Evolutionary conservation across 2,888 invertebrate species (phyloP), one percentile per base, ranked within the genome.

Genomic region (Fragum whitleyi): DNA sequence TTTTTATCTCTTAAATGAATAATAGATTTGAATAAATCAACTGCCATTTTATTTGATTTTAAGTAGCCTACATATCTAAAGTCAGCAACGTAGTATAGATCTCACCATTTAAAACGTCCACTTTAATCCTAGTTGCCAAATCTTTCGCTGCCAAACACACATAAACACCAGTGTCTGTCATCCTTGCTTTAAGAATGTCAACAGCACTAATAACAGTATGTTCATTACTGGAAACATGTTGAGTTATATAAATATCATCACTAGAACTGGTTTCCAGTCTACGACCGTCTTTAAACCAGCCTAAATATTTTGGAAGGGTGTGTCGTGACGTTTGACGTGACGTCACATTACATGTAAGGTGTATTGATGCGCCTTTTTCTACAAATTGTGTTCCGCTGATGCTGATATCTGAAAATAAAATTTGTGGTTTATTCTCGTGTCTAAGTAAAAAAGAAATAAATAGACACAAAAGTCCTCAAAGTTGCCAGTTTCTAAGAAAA

Each of bases 241-340:
- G 82, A n/a, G 83, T 76, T 19, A 87, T 85, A 21, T 73, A 42
- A 11, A 82, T 72, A 62, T 81, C 72, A 1, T 59, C 68, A 14
- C 77, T 26, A 23, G 55, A 55, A 53, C 71, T 78, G 7, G 70
- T 55, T 21, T 70, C 70, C 21, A 70, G 55, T 36, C 23, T 21
- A 19, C 68, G 70, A 77, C 87, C 87, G 29, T 87, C 83, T 79
- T 84, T 86, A 68, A 85, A 87, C 87, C 87, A 87, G 71, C 86
- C 87, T 26, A 87, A 61, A 19, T 74, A 80, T 16, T 82, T 83
- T 19, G 85, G 79, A 26, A 65, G 65, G 42, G 9, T 42, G 14
- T 39, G 21, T 21, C 65, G 39, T 42, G 65, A 65, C 14, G 86
- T 85, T 53, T 79, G 79, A 2, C 68, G 78, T 23, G 82, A 78